Evolutionary conservation across 2,113 vertebrate genomes (phyloP).

Genomic region (Chlorodrepanis virens): DNA sequence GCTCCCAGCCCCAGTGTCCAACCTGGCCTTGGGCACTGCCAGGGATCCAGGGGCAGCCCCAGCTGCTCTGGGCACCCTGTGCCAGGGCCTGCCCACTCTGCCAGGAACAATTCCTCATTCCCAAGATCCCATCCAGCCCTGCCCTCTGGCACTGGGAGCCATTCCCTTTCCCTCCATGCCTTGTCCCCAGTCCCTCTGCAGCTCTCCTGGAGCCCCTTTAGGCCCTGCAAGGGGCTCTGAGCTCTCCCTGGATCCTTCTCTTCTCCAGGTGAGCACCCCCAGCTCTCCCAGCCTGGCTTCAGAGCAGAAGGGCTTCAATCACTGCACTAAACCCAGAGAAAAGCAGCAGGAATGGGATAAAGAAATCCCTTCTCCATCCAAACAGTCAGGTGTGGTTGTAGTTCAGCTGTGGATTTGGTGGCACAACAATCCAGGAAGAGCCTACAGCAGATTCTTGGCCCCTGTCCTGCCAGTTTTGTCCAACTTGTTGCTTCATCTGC

Average conservation of each 20-base stretch:
- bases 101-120: not conserved
- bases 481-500: not conserved
- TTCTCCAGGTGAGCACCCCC: not conserved
- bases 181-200: not conserved
- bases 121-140: accelerated
- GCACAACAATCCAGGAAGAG: not conserved
- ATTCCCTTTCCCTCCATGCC: not conserved
- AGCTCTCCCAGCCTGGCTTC: not conserved
- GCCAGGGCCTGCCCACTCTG: not conserved
- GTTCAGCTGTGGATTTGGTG: not conserved
- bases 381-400: not conserved
- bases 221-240: not conserved
- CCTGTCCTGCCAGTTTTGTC: not conserved
- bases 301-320: not conserved
- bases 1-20: not conserved
- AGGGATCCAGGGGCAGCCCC: not conserved
- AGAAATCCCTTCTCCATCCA: not conserved
- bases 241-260: not conserved
- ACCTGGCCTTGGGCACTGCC: not conserved
- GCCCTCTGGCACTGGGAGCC: not conserved
- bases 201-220: not conserved
- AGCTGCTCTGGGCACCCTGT: not conserved
- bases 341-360: not conserved
- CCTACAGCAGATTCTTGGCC: not conserved
- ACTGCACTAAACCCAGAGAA: not conserved